Evolutionary conservation across 2,888 invertebrate species (phyloP).

Genomic region (Epistrophe eligans): DNA sequence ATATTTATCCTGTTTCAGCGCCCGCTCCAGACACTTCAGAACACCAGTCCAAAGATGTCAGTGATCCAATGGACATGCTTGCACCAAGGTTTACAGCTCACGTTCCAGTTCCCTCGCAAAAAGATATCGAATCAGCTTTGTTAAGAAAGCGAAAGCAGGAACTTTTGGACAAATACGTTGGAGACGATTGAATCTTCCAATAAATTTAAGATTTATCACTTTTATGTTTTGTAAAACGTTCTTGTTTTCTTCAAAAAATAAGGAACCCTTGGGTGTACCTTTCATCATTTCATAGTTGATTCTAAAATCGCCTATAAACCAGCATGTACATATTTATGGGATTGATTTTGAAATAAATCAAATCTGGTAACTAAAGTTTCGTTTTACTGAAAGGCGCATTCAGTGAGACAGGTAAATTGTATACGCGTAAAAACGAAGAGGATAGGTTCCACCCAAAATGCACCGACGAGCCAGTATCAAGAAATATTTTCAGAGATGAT

Average conservation of each 20-base stretch:
- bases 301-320: background rate
- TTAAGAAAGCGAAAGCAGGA: constrained; percentile 96
- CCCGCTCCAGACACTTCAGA: constrained; percentile 79
- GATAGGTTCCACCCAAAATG: too few species aligned
- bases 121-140: constrained; percentile 96
- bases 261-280: too few species aligned
- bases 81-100: constrained; percentile 90
- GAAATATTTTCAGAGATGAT: too few species aligned
- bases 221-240: background rate
- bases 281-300: background rate
- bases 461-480: too few species aligned
- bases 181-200: constrained; percentile 82
- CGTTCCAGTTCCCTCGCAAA: constrained; percentile 96
- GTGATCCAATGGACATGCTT: constrained; percentile 83
- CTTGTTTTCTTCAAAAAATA: background rate
- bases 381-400: too few species aligned
- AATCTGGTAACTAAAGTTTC: too few species aligned
- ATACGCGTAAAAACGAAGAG: too few species aligned
- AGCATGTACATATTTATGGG: too few species aligned
- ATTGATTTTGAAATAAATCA: too few species aligned
- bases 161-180: constrained; percentile 92
- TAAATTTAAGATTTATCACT: constrained; percentile 3
- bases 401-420: too few species aligned
- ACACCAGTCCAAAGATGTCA: constrained; percentile 45
- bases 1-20: constrained; percentile 83